Base-by-base conservation (phyloP, 1,140 invertebrate species). In the Pteromalus puparum region DNA sequence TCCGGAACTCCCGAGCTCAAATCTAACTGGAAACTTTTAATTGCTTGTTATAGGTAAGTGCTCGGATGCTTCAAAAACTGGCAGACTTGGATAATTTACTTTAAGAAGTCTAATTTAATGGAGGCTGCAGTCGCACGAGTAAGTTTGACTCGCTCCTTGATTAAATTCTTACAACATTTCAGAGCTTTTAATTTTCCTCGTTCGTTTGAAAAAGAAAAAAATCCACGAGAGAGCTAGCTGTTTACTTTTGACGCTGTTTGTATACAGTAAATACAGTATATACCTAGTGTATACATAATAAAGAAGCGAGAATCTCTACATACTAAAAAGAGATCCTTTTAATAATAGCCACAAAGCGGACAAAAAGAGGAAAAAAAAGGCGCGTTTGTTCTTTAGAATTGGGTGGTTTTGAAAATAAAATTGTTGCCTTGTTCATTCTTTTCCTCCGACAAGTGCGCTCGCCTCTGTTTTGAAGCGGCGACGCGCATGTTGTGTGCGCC, bases 11-110 rank as follows among this genome's bases (percentile, higher is more conserved):
- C 4, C 21, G 18, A n/a, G 53, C 21, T 61, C 5, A 61, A 67
- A 67, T 81, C 67, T 82, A 86, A 81, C 65, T 73, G 26, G 7
- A 24, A 84, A 86, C 82, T 84, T 86, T 86, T 86, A 84, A 86
- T 86, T 86, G 85, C 81, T 86, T 86, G 82, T 86, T 86, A 84
- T 79, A 86, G 82, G 79, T 86, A 86, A 86, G 85, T 83, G 79
- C 74, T 78, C 21, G 80, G 75, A 85, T 82, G 72, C 84, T 85
- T 85, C 74, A 82, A 82, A 78, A 75, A 53, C 67, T 75, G 65
- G 15, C 10, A 82, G 81, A 80, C 81, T 86, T 75, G 76, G 46
- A 86, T 86, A 86, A 86, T 86, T 86, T 80, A 86, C 81, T 83
- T 83, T 86, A 75, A 83, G 77, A 83, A 86, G 85, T 86, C 76